Conservation (phyloP, 2,113 vertebrate genomes). For the Lophotis ruficrista region DNA sequence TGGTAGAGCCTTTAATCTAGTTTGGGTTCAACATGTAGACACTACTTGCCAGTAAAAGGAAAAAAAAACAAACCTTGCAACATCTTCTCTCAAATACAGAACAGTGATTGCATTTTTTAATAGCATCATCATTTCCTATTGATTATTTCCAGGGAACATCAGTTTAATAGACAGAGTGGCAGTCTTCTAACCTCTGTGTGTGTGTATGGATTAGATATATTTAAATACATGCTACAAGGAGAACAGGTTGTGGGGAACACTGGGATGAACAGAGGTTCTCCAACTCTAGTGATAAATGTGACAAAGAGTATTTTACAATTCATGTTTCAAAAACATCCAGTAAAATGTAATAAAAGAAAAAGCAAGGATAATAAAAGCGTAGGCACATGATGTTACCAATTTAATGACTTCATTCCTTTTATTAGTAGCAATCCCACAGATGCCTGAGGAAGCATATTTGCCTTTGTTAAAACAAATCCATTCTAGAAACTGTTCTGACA, state of each 20-base stretch:
- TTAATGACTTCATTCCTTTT: conserved; percentile 28
- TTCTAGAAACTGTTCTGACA: conserved; percentile 49
- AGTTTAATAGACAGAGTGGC: not conserved
- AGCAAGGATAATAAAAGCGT: not conserved
- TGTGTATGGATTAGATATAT: not conserved
- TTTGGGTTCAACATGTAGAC: not conserved
- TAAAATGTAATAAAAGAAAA: not conserved
- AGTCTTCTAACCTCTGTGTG: not conserved
- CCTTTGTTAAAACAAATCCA: conserved; percentile 48
- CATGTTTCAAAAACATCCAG: conserved; percentile 8
- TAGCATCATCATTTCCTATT: not conserved
- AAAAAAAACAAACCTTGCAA: not conserved
- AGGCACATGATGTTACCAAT: not conserved
- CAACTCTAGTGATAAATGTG: not conserved
- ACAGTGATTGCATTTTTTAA: not conserved
- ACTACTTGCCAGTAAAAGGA: not conserved
- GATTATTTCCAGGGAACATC: not conserved
- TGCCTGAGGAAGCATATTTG: conserved; percentile 53
- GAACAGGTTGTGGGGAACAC: not conserved
- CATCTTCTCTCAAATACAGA: not conserved
- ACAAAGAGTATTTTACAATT: not conserved
- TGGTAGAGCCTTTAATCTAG: not conserved
- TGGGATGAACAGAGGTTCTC: not conserved
- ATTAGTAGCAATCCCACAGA: conserved; percentile 49
- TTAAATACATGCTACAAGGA: not conserved